These are phyloP conservation scores for Epizoanthus stellaris DNA, from an alignment of 92 coral and sea anemone genomes.

Conservation along the genomic window DNA sequence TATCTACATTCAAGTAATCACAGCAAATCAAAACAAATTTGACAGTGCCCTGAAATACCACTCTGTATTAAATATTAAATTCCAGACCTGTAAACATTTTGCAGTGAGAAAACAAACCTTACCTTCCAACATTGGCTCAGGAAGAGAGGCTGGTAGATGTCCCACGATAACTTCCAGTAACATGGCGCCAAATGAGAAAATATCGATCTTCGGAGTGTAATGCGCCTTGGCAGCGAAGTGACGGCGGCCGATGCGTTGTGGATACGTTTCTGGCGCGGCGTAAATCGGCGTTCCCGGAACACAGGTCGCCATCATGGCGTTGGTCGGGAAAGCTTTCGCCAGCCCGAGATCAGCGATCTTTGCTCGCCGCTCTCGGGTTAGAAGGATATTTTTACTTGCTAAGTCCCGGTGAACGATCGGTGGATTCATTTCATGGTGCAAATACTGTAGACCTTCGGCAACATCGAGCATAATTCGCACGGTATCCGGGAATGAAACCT, in stretches of 20 bases:
- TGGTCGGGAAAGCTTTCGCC: constrained; percentile 79
- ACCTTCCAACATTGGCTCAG: constrained; percentile 71
- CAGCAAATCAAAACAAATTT: no score
- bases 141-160: constrained; percentile 65
- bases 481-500: constrained; percentile 65
- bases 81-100: no score
- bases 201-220: constrained; percentile 83
- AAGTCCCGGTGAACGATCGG: constrained; percentile 84
- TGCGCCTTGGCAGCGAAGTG: constrained; percentile 45
- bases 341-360: constrained; percentile 88
- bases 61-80: no score
- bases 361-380: constrained; percentile 63
- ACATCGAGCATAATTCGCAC: constrained; percentile 78
- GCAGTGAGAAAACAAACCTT: not conserved
- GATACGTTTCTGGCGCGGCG: constrained; percentile 88
- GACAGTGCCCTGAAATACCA: no score
- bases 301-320: constrained; percentile 84
- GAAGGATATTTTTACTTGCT: constrained; percentile 77
- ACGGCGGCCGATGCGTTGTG: constrained; percentile 41
- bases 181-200: constrained; percentile 86
- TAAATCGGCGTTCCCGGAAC: constrained; percentile 81
- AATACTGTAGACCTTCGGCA: constrained; percentile 77
- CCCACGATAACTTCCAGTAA: constrained; percentile 85
- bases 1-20: no score
- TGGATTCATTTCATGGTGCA: constrained; percentile 55